Conservation (phyloP, 2,113 vertebrate genomes). For the Eudyptes chrysolophus region DNA sequence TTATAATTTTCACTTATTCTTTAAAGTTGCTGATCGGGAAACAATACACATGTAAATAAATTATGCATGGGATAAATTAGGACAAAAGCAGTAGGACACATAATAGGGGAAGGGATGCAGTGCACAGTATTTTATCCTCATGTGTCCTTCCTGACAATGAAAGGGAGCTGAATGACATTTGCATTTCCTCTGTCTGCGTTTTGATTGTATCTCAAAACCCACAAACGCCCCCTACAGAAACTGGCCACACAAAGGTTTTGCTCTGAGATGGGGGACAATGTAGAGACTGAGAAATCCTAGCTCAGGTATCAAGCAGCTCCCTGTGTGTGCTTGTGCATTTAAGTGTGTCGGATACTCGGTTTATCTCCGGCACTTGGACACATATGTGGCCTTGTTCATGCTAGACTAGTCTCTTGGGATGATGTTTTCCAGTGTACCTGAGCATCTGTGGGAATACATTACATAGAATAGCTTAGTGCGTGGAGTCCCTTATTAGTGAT, state of each 20-base stretch:
- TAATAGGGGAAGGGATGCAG: conserved; percentile 44
- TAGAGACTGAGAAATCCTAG: conserved; percentile 21
- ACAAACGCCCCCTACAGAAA: conserved; percentile 71
- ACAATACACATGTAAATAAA: conserved; percentile 73
- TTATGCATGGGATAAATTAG: conserved; percentile 76
- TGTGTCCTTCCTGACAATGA: conserved; percentile 79
- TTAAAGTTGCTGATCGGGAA: conserved; percentile 74
- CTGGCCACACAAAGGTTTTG: conserved; percentile 72
- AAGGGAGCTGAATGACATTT: conserved; percentile 73
- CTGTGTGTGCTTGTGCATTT: background rate
- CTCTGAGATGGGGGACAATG: conserved; percentile 43
- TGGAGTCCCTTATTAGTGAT: background rate
- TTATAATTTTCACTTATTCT: conserved; percentile 70
- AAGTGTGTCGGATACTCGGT: background rate
- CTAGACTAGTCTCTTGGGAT: background rate
- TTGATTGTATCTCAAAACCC: conserved; percentile 50
- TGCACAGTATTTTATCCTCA: conserved; percentile 65
- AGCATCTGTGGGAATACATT: conserved; percentile 13
- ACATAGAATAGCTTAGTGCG: background rate
- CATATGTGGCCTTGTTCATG: background rate
- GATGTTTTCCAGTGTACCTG: conserved; percentile 28
- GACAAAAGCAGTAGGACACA: conserved; percentile 68
- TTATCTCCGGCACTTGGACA: background rate
- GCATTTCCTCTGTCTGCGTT: conserved; percentile 75
- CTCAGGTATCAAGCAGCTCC: conserved; percentile 41